phyloP scores from a whole-genome alignment of 2,888 invertebrate species.

The Rhagonycha lutea region DNA sequence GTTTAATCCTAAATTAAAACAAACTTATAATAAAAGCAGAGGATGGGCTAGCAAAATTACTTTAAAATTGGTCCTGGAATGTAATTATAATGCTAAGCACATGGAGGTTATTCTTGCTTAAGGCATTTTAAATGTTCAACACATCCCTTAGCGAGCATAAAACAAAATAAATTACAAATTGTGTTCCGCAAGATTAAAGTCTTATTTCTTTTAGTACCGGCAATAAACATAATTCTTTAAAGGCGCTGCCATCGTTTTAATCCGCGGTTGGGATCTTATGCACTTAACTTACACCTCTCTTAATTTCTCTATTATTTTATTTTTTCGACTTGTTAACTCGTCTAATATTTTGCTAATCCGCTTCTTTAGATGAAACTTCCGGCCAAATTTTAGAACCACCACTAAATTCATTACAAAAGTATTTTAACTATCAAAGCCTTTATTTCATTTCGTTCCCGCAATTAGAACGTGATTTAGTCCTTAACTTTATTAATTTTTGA shows the following conservation, averaged over 20 bases:
- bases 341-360: background rate
- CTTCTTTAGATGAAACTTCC: background rate
- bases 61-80: slow-evolving; percentile 31
- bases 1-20: background rate
- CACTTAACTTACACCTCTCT: slow-evolving; percentile 27
- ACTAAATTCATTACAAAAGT: background rate
- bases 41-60: slow-evolving; percentile 27
- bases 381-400: background rate
- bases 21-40: slow-evolving; percentile 29
- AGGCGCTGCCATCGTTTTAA: slow-evolving; percentile 31
- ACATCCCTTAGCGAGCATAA: slow-evolving; percentile 34
- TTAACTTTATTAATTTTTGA: background rate
- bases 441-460: background rate
- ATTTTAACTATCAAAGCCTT: background rate
- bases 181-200: slow-evolving; percentile 39
- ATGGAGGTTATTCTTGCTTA: slow-evolving; percentile 34
- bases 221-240: slow-evolving; percentile 38
- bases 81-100: slow-evolving; percentile 38
- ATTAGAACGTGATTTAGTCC: background rate
- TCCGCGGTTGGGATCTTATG: slow-evolving; percentile 26
- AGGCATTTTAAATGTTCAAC: slow-evolving; percentile 31
- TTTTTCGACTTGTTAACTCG: background rate
- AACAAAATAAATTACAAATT: slow-evolving; percentile 39
- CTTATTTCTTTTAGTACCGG: slow-evolving; percentile 38
- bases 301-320: slow-evolving; percentile 28